Evolutionary conservation across 2,888 invertebrate species (phyloP), one percentile per base, ranked within the genome.

Genomic region (Habroteleia sp.): DNA sequence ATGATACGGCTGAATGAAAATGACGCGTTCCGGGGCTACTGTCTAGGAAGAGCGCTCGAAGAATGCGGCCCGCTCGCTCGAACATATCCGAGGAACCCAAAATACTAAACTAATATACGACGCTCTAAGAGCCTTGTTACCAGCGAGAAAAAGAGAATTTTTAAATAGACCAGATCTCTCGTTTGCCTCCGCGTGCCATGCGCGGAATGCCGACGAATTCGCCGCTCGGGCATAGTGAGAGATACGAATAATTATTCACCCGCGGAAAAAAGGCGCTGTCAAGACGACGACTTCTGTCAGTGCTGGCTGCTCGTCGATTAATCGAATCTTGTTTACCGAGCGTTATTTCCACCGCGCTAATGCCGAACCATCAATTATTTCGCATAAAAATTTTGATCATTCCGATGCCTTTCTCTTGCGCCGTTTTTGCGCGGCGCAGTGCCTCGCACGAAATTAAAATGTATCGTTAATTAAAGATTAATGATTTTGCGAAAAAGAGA

Each of bases 51-150:
- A 62, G 76, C 56, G 20, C 33, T 35, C 31, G 17, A 63, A 77
- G 78, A 75, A 77, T 72, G 77, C 68, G 46, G 69, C 42, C 48
- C 65, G 62, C 65, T 73, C 69, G 54, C 58, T 78, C 66, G 50
- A 75, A 58, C 60, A 29, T 46, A 52, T 72, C 63, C 44, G 77
- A 63, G 62, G 74, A 68, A 77, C 79, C 76, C 77, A 80, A 81
- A 80, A 81, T 81, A 81, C 79, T 74, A 63, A 60, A 72, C 75
- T 80, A 81, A 81, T 79, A 78, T 80, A 80, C 77, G 79, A 76
- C 66, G 74, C 79, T 66, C 68, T 76, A 66, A 79, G 77, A 79
- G 77, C 72, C 78, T 77, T 79, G 80, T 81, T 81, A 79, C 78
- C 68, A 68, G 29, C 60, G 66, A 72, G 62, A 71, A 78, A 72